These are phyloP conservation scores for Thymallus thymallus DNA, from an alignment of 2,113 vertebrate genomes.

Conservation along the genomic window DNA sequence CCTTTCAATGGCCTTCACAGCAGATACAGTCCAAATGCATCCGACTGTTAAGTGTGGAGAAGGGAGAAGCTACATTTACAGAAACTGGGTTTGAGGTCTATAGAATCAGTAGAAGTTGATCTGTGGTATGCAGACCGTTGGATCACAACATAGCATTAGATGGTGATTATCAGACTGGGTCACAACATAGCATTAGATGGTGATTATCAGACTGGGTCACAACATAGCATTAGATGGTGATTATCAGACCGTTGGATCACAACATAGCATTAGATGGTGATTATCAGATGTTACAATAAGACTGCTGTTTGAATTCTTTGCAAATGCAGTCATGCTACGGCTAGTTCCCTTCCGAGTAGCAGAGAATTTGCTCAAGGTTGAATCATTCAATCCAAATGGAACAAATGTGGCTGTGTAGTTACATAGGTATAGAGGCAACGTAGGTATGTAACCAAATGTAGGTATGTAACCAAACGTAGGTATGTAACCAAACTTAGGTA, in stretches of 20 bases:
- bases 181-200: not conserved
- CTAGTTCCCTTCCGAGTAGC: too few relatives aligned
- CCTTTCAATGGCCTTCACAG: constrained; percentile 48
- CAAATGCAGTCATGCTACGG: too few relatives aligned
- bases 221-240: not conserved
- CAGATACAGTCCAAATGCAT: constrained; percentile 56
- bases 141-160: not conserved
- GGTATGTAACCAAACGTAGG: too few relatives aligned
- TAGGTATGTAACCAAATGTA: too few relatives aligned
- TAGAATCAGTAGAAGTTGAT: not conserved
- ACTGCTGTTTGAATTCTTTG: too few relatives aligned
- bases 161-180: not conserved
- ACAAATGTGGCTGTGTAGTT: too few relatives aligned
- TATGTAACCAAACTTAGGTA: too few relatives aligned
- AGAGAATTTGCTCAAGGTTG: too few relatives aligned
- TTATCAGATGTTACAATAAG: too few relatives aligned
- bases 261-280: not conserved
- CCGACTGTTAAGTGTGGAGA: constrained; percentile 58
- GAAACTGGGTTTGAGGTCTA: constrained; percentile 22
- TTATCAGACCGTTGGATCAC: too few relatives aligned
- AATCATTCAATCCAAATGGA: too few relatives aligned
- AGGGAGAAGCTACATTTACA: constrained; percentile 40
- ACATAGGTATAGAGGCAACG: too few relatives aligned
- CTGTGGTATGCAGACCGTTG: not conserved
- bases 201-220: not conserved